Percentiles rank a stretch among this genome's conserved stretches.
Conservation (phyloP, 2,797 vertebrate species). For the Coranthus polyacanthus region DNA sequence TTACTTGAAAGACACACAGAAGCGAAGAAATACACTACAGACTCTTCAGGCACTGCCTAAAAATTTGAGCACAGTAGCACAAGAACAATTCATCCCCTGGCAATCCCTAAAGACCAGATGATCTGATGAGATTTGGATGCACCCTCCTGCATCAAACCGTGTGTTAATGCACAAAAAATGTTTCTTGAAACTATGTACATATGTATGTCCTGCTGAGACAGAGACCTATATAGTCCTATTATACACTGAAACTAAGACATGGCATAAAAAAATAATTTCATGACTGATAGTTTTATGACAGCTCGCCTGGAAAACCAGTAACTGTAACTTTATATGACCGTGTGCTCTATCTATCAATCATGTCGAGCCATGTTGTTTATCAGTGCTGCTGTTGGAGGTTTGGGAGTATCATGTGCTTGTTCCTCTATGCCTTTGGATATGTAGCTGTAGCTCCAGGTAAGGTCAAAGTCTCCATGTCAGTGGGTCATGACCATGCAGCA, state of each 20-base stretch:
- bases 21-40: not conserved
- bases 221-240: not conserved
- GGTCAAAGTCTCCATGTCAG: conserved; percentile 71
- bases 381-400: conserved; percentile 1
- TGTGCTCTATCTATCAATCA: conserved; percentile 16
- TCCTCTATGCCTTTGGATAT: conserved; percentile 22
- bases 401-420: conserved; percentile 17
- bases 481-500: conserved; percentile 68
- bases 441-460: conserved; percentile 31
- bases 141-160: not conserved
- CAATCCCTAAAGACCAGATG: not conserved
- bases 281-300: not conserved
- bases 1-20: not conserved
- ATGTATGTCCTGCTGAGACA: too few species aligned
- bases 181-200: not conserved
- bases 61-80: not conserved
- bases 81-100: conserved; percentile 6
- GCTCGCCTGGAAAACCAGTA: not conserved
- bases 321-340: conserved; percentile 2
- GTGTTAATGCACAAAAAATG: conserved; percentile 14
- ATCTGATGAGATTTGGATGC: conserved; percentile 12
- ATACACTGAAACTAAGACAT: conserved; percentile 6
- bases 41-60: too few species aligned
- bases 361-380: conserved; percentile 11
- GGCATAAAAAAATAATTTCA: not conserved